Percentiles rank a stretch among this genome's conserved stretches.
phyloP scores from a whole-genome alignment of 2,797 vertebrate genomes.

The Agapornis canus region DNA sequence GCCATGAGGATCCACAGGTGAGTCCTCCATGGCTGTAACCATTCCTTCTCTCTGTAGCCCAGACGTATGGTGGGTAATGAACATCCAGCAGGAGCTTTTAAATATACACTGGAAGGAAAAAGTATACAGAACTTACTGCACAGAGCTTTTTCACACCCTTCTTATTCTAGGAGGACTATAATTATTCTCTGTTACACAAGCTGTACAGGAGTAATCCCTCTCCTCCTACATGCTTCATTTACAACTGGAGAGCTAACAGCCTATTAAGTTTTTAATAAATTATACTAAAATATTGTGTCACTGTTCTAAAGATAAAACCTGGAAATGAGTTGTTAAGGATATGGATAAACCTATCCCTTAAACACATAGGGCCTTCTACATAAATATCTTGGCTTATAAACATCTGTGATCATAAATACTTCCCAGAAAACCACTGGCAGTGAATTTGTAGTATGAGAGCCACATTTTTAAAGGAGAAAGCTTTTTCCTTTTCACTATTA shows the following conservation, averaged over 20 bases:
- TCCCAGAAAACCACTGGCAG: background rate
- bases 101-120: background rate
- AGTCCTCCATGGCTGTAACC: background rate
- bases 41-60: background rate
- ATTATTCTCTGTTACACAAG: conserved; percentile 30
- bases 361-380: background rate
- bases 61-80: background rate
- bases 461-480: conserved; percentile 4
- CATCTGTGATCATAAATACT: conserved; percentile 20
- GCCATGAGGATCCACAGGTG: background rate
- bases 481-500: conserved; percentile 21
- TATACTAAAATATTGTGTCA: conserved; percentile 59
- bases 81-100: background rate
- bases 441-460: background rate
- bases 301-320: conserved; percentile 43
- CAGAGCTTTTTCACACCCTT: conserved; percentile 10
- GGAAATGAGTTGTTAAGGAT: background rate
- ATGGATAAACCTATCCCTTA: background rate
- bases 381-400: conserved; percentile 13
- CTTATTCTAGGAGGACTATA: conserved; percentile 9
- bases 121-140: background rate
- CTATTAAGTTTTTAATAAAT: conserved; percentile 66
- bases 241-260: conserved; percentile 47
- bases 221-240: conserved; percentile 61
- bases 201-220: conserved; percentile 53